Base-by-base conservation (phyloP, 2,113 vertebrate genomes). In the Nyctereutes procyonoides region DNA sequence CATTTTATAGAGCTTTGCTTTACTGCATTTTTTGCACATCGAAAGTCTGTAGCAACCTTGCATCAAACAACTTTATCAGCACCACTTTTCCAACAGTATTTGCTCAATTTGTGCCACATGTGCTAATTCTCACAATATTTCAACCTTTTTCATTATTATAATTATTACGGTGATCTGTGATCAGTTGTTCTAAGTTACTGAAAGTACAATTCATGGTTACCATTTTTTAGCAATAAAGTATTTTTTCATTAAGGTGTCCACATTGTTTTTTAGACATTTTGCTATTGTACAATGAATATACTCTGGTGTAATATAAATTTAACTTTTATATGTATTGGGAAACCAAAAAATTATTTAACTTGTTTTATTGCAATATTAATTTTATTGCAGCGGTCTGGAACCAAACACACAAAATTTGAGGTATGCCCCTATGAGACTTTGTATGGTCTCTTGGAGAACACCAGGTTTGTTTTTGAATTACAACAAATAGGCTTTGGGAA, bases 391-490 rank as follows among this genome's bases (percentile, higher is more conserved):
- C 17, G 14, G 43, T 51, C 74, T 77, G 43, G 74, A 51, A 77
- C 43, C 74, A 77, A 77, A 77, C 74, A 26, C 26, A 51, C 43
- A 76, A 51, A 51, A 51, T 51, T 43, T 28, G 26, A 77, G 14
- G 43, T 17, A 9, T 77, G 26, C 74, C 43, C 43, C 14, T 77
- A 76, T 48, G 3, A 60, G 3, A 60, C 4, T 77, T 77, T 95
- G 16, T 92, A 51, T 53, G 14, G 22, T 24, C 8, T 74, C 73
- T 94, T 73, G 17, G 14, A 87, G 15, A 92, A 88, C 7, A 77
- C 32, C 53, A 79, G 20, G 13, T 76, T 62, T 90, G 28, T 32
- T 94, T 97, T 94, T 88, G 0, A 96, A 80, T 80, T 93, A 88
- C 32, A 93, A 90, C 51, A 90, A 30, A 87, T 79, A 65, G 9